These are phyloP conservation scores for Acrossocheilus fasciatus DNA, from an alignment of 2,797 vertebrate genomes.

Conservation along the genomic window DNA sequence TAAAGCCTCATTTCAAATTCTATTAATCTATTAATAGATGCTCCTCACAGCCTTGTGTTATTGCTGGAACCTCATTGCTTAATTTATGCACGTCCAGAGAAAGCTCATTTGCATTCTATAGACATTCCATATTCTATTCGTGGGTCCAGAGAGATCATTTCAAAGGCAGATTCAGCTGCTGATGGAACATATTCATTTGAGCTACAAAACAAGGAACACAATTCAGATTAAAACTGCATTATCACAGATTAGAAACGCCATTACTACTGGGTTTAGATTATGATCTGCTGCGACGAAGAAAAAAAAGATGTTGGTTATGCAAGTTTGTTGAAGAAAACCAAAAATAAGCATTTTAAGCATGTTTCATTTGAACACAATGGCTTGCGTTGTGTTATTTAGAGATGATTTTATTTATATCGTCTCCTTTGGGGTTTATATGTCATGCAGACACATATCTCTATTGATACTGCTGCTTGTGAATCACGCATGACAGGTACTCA, in stretches of 20 bases:
- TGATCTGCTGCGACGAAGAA: conserved; percentile 10
- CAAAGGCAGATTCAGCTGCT: conserved; percentile 76
- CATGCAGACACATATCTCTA: conserved; percentile 72
- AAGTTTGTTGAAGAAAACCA: conserved; percentile 31
- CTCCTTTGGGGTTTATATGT: conserved; percentile 23
- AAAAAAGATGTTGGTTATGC: neutral
- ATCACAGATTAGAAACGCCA: conserved; percentile 49
- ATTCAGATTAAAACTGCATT: conserved; percentile 53
- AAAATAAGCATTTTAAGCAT: conserved; percentile 8
- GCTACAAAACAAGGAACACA: conserved; percentile 64
- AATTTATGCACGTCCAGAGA: conserved; percentile 82
- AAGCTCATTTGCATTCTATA: conserved; percentile 82
- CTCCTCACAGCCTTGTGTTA: conserved; percentile 79
- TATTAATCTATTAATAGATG: conserved; percentile 74
- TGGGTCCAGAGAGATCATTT: conserved; percentile 78
- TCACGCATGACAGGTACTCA: conserved; percentile 90
- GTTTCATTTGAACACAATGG: neutral
- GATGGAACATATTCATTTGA: conserved; percentile 77
- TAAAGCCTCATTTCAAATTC: conserved; percentile 81
- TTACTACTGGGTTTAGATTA: conserved; percentile 50
- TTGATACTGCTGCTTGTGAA: conserved; percentile 64
- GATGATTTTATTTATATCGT: conserved; percentile 27
- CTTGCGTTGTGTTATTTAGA: neutral
- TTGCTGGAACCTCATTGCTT: conserved; percentile 80
- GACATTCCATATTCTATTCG: conserved; percentile 73